Evolutionary conservation across 2,113 vertebrate genomes (phyloP).

Genomic region (Tor tambroides): DNA sequence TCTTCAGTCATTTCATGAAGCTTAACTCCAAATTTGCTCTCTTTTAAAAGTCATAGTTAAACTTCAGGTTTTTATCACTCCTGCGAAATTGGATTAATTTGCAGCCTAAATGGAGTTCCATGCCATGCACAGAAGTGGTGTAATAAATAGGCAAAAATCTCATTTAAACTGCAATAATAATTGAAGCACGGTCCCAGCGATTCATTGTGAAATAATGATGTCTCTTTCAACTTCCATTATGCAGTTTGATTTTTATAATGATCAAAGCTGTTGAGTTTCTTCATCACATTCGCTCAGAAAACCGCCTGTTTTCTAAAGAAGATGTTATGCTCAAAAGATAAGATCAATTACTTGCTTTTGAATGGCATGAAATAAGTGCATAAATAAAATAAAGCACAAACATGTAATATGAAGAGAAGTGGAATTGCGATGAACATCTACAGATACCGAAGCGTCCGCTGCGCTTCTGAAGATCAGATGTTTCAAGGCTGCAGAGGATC

Average conservation of each 20-base stretch:
- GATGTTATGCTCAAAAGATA: background rate
- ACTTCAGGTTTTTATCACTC: slow-evolving; percentile 37
- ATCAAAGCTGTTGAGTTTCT: slow-evolving; percentile 49
- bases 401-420: background rate
- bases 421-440: background rate
- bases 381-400: background rate
- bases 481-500: background rate
- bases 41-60: slow-evolving; percentile 25
- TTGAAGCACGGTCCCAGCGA: background rate
- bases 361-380: background rate
- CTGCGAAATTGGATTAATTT: slow-evolving; percentile 44
- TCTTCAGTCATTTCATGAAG: slow-evolving; percentile 7
- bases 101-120: slow-evolving; percentile 34
- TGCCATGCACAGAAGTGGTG: slow-evolving; percentile 1
- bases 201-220: slow-evolving; percentile 45
- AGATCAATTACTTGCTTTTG: background rate
- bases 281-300: slow-evolving; percentile 50
- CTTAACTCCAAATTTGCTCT: slow-evolving; percentile 33
- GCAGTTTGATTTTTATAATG: slow-evolving; percentile 51
- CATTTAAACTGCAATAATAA: slow-evolving; percentile 38
- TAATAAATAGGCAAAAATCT: slow-evolving; percentile 42
- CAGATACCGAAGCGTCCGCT: too few species aligned
- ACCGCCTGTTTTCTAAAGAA: background rate
- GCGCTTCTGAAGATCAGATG: background rate
- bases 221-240: slow-evolving; percentile 55